These are phyloP conservation scores for Punctoribates punctum DNA, from an alignment of 2,888 invertebrate genomes.

Conservation along the genomic window DNA sequence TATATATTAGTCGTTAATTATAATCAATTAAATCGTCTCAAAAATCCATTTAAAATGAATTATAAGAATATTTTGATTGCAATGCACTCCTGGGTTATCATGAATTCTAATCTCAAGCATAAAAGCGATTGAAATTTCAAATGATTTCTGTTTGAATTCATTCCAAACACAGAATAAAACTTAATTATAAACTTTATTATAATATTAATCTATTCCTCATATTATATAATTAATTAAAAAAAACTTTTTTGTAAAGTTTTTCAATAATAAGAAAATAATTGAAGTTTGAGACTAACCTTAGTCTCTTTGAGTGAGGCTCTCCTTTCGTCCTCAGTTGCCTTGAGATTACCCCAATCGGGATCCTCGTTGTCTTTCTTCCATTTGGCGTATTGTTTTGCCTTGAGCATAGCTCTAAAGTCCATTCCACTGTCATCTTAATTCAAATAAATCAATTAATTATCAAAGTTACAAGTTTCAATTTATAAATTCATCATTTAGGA, in stretches of 20 bases:
- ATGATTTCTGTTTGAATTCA: slow-evolving; percentile 8
- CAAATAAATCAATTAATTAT: slow-evolving; percentile 20
- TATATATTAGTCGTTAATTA: too few relatives aligned
- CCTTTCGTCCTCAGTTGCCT: slow-evolving; percentile 67
- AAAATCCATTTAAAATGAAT: too few relatives aligned
- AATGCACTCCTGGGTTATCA: not conserved
- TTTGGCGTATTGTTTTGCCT: slow-evolving; percentile 88
- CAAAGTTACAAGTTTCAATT: too few relatives aligned
- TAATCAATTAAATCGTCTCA: too few relatives aligned
- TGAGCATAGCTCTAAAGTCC: slow-evolving; percentile 98
- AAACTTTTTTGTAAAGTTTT: too few relatives aligned
- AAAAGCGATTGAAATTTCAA: not conserved
- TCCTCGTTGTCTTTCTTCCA: slow-evolving; percentile 88
- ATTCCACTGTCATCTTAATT: slow-evolving; percentile 80
- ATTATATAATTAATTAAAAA: not conserved
- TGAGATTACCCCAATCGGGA: slow-evolving; percentile 87
- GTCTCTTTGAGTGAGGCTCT: slow-evolving; percentile 48
- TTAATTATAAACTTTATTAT: not conserved
- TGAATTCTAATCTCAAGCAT: not conserved
- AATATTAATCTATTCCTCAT: not conserved
- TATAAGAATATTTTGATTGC: not conserved
- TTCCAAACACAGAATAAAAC: not conserved
- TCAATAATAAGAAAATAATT: not conserved
- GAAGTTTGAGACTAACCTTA: slow-evolving; percentile 45
- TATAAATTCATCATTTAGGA: too few relatives aligned